Evolutionary conservation across 2,113 vertebrate genomes (phyloP), one percentile per base, ranked within the genome.

Genomic region (Arizona elegans): DNA sequence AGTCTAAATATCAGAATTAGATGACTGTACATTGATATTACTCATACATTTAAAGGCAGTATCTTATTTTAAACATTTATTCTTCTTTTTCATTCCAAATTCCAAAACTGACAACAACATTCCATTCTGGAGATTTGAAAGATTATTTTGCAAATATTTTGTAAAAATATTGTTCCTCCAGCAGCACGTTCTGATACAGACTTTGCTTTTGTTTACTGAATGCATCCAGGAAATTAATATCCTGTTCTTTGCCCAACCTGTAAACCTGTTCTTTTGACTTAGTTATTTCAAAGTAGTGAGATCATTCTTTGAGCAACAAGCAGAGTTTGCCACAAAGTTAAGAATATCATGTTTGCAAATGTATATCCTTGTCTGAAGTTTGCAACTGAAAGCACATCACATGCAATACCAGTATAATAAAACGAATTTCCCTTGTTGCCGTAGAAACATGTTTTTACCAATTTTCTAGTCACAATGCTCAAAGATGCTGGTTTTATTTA

Each of bases 341-440:
- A 7, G 53, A 81, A 81, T 56, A 33, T 2, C 62, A n/a, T 81
- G 55, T 9, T 38, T 92, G 21, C 56, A 38, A 50, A 53, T 15
- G 19, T 50, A 24, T 47, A 29, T 21, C 38, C 11, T 91, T 59
- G 38, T n/a, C 54, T 26, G 10, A 29, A 58, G 56, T 87, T 26
- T 62, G 56, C 15, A 86, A 53, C 52, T 56, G 87, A 75, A 89
- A 89, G 88, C 59, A 75, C 2, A 43, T 43, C 75, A 65, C 17
- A 38, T 54, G 86, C 59, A 92, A 56, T 23, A 94, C 90, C 90
- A 94, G 93, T 65, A 90, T 50, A 33, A 90, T 93, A 91, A 88
- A 93, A 93, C 90, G 87, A 95, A 94, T 92, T 95, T 56, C 4
- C 92, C 5, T 10, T 47, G 92, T 96, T 95, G 92, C 95, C 91